A percentile compares a stretch with the other conserved stretches of the same genome.
Conservation (phyloP, 92 coral and sea anemone species). For the Phenganax subtilis region DNA sequence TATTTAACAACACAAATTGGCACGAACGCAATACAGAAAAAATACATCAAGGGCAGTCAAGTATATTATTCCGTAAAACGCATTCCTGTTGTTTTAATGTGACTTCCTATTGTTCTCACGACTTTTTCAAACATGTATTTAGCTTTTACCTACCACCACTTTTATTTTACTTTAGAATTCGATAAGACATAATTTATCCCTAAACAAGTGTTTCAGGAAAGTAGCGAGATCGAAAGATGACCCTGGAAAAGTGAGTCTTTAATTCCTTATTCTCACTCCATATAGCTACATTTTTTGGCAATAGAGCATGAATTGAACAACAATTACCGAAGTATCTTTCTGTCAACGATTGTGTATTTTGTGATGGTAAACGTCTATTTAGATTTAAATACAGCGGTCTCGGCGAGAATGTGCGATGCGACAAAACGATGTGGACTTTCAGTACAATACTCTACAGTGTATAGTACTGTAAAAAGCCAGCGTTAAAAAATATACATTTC, state of each 20-base stretch:
- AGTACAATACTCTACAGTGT: too few species aligned
- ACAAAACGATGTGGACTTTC: too few species aligned
- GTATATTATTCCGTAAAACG: neutral
- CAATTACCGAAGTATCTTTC: conserved; percentile 28
- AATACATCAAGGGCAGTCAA: conserved; percentile 11
- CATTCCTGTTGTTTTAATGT: neutral
- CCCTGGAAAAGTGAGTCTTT: conserved; percentile 75
- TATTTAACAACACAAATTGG: conserved; percentile 14
- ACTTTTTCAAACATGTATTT: neutral
- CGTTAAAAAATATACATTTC: neutral
- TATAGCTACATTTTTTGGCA: conserved; percentile 18
- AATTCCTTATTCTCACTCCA: neutral
- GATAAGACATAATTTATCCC: conserved; percentile 83
- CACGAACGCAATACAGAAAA: conserved; percentile 17
- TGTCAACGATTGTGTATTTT: neutral
- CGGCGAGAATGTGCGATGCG: neutral
- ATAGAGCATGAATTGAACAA: conserved; percentile 4
- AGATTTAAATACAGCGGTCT: neutral
- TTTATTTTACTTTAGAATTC: conserved; percentile 67
- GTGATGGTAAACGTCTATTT: neutral
- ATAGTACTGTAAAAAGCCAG: neutral
- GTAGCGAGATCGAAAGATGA: conserved; percentile 97
- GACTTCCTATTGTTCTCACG: conserved; percentile 6
- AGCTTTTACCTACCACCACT: conserved; percentile 29
- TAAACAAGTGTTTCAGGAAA: conserved; percentile 94